A percentile compares a stretch with the other conserved stretches of the same genome.
Evolutionary conservation across 1,140 invertebrate genomes (phyloP).

Genomic region (Ditylenchus dipsaci): DNA sequence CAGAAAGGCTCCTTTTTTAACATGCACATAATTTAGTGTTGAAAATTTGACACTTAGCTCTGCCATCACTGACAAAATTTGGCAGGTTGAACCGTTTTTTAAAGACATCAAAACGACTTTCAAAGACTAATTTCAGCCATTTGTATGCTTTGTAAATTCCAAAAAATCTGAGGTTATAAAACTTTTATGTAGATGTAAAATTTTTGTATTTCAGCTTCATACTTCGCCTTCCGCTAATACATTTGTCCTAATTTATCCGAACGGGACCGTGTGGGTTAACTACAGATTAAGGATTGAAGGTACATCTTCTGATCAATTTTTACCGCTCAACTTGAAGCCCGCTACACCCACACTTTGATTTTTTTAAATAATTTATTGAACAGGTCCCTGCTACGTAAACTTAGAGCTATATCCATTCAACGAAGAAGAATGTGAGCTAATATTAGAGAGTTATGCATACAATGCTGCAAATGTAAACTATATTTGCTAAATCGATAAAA

Average conservation of each 20-base stretch:
- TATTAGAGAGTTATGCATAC: constrained; percentile 54
- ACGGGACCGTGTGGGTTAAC: constrained; percentile 46
- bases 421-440: constrained; percentile 42
- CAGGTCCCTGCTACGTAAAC: constrained; percentile 30
- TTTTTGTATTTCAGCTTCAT: constrained; percentile 10
- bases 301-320: not conserved
- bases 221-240: constrained; percentile 43
- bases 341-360: no score
- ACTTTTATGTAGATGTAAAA: no score
- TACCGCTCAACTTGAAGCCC: no score
- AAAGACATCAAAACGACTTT: not conserved
- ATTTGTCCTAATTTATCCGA: constrained; percentile 44
- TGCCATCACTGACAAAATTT: constrained; percentile 39
- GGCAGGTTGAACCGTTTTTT: constrained; percentile 28
- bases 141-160: constrained; percentile 39
- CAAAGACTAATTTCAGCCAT: not conserved
- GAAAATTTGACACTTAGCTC: constrained; percentile 45
- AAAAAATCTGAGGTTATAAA: constrained; percentile 40
- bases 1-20: no score
- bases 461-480: constrained; percentile 46
- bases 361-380: not conserved
- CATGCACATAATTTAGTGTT: no score
- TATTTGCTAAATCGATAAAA: not conserved
- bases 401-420: constrained; percentile 45
- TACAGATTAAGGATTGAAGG: constrained; percentile 45